Conservation (phyloP, 2,888 invertebrate species). For the Antheraea assamensis region DNA sequence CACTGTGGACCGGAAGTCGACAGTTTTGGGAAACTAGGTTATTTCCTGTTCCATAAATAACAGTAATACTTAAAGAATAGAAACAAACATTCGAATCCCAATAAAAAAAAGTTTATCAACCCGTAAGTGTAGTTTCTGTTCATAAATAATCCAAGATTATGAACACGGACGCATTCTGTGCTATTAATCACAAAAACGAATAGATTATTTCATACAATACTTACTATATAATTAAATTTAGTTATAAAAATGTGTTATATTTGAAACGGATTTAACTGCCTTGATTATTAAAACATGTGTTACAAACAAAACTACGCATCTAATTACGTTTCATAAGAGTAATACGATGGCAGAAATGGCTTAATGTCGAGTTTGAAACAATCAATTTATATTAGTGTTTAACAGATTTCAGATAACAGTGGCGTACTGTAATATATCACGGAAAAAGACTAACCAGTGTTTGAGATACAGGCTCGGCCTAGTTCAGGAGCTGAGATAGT, state of each 20-base stretch:
- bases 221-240: neutral
- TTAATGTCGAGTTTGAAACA: too few species aligned
- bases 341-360: too few species aligned
- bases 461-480: too few species aligned
- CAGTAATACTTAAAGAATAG: neutral
- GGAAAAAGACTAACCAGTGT: too few species aligned
- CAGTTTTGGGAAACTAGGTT: constrained; percentile 3
- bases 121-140: neutral
- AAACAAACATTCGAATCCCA: neutral
- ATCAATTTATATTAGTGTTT: too few species aligned
- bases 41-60: constrained; percentile 7
- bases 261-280: neutral
- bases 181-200: neutral
- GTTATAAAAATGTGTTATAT: neutral
- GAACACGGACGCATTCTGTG: neutral
- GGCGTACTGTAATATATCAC: too few species aligned
- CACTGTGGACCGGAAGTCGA: neutral
- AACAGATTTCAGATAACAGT: too few species aligned
- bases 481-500: neutral
- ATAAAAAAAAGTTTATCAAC: constrained; percentile 1
- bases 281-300: neutral
- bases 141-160: neutral
- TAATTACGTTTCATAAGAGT: neutral
- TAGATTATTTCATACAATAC: neutral
- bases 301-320: neutral